phyloP scores from a whole-genome alignment of 2,113 vertebrate species.

The Laterallus jamaicensis region DNA sequence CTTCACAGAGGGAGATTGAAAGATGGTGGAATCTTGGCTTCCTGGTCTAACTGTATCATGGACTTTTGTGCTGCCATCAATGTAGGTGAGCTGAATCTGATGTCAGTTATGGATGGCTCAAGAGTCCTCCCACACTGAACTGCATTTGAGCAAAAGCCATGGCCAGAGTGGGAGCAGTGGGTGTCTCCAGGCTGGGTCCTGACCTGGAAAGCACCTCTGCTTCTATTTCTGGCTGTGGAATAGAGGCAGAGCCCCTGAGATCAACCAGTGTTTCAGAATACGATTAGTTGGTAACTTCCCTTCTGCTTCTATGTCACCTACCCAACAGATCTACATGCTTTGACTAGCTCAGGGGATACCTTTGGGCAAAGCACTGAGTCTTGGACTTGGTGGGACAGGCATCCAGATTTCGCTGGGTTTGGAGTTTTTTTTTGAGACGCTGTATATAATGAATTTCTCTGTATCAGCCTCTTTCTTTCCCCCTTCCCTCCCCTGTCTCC shows the following conservation, averaged over 20 bases:
- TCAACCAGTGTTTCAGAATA: neutral
- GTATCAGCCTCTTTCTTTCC: neutral
- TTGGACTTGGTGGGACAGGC: neutral
- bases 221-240: neutral
- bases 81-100: neutral
- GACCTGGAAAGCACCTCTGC: constrained; percentile 13
- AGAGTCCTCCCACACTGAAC: neutral
- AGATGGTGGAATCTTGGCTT: neutral
- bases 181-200: neutral
- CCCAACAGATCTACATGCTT: neutral
- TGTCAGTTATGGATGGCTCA: neutral
- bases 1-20: neutral
- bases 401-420: neutral
- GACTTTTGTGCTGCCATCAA: neutral
- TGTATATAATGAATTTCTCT: neutral
- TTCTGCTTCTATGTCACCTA: neutral
- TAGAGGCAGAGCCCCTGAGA: neutral
- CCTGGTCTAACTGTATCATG: neutral
- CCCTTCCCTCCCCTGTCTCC: neutral
- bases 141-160: neutral
- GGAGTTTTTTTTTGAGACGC: neutral
- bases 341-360: neutral
- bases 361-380: neutral
- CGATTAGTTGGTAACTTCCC: neutral
- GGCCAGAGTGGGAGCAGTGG: neutral